Conservation (phyloP, 2,113 vertebrate genomes). For the Ellobius talpinus region DNA sequence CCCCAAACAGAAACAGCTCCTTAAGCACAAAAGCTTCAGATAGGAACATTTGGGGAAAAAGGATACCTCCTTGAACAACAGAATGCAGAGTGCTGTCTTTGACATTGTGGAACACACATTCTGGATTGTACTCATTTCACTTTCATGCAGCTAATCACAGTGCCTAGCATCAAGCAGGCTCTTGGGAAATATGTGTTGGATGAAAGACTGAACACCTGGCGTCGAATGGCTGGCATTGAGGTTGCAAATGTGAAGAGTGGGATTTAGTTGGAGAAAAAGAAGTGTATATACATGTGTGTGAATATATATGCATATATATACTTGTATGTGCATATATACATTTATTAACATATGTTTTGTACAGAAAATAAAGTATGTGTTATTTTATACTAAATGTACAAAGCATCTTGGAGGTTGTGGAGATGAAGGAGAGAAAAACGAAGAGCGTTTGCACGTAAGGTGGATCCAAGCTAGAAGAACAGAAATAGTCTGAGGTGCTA, state of each 20-base stretch:
- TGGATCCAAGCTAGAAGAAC: background rate
- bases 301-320: background rate
- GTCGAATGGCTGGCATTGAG: background rate
- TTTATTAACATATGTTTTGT: background rate
- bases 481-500: background rate
- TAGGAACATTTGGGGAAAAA: background rate
- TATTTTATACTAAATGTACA: background rate
- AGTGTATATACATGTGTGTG: background rate
- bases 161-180: background rate
- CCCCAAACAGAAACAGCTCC: background rate
- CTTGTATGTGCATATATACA: background rate
- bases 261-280: background rate
- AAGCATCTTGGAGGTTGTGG: too few relatives aligned
- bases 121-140: background rate
- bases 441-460: accelerated
- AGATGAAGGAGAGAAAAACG: background rate
- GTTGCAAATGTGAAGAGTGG: background rate
- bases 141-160: background rate
- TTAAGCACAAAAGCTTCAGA: background rate
- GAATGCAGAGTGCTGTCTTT: background rate
- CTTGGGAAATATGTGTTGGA: background rate
- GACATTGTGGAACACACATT: background rate
- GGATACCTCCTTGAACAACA: background rate
- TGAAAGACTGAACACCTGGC: background rate
- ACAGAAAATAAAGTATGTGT: background rate